Percentiles rank a stretch among this genome's conserved stretches.
phyloP scores from a whole-genome alignment of 2,797 vertebrate genomes.

The Hirundo rustica region DNA sequence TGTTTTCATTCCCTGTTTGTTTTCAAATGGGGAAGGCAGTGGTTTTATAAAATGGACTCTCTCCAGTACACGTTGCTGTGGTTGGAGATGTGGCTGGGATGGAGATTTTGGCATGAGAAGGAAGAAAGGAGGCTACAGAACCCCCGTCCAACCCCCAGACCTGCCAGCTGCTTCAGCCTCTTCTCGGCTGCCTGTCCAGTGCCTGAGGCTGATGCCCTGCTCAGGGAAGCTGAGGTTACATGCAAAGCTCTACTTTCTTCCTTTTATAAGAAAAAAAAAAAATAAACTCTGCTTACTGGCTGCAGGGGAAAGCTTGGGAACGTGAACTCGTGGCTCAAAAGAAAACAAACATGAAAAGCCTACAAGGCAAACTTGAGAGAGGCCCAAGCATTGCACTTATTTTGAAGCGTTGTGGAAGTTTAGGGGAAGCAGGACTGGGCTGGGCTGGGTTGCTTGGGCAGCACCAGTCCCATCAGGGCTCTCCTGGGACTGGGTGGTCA shows the following conservation, averaged over 20 bases:
- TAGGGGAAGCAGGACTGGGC: neutral
- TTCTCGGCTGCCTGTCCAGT: neutral
- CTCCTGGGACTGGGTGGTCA: fast-evolving
- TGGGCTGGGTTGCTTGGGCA: fast-evolving
- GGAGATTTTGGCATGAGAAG: neutral
- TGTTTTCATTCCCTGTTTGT: neutral
- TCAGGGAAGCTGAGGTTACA: neutral
- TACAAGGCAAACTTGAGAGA: slow-evolving; percentile 37
- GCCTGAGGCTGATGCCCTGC: slow-evolving; percentile 29
- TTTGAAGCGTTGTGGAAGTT: neutral
- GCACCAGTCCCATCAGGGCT: neutral
- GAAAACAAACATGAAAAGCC: slow-evolving; percentile 40
- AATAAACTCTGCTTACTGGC: slow-evolving; percentile 32
- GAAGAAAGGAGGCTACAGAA: neutral
- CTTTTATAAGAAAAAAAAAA: neutral
- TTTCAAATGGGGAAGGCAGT: neutral
- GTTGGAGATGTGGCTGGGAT: neutral
- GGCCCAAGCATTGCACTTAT: neutral
- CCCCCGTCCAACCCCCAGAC: neutral
- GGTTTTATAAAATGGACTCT: neutral
- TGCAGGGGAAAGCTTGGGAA: slow-evolving; percentile 47
- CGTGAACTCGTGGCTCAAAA: slow-evolving; percentile 45
- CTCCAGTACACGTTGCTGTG: neutral
- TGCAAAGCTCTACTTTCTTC: slow-evolving; percentile 10
- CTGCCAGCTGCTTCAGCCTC: neutral